Evolutionary conservation across 1,140 invertebrate genomes (phyloP).

Genomic region (Penaeus chinensis): DNA sequence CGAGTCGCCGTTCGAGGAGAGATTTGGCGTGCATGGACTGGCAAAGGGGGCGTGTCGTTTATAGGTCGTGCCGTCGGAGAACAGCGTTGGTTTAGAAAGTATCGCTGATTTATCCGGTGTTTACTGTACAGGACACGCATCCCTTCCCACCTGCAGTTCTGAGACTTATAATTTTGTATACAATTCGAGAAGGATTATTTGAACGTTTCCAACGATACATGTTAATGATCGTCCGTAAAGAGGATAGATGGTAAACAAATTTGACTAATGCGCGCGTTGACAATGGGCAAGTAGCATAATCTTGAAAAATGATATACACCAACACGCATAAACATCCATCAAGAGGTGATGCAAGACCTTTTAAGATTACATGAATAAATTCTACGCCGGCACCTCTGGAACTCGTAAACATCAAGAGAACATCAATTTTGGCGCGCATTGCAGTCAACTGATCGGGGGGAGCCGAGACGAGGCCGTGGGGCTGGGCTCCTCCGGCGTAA

Average conservation of each 20-base stretch:
- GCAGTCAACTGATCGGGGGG: slow-evolving; percentile 30
- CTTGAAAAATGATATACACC: slow-evolving; percentile 7
- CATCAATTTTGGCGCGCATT: slow-evolving; percentile 36
- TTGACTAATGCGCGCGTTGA: no score
- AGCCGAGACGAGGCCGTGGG: not conserved
- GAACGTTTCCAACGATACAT: not conserved
- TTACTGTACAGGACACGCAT: slow-evolving; percentile 5
- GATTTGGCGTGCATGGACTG: not conserved
- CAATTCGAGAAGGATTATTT: slow-evolving; percentile 16
- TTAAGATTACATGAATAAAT: slow-evolving; percentile 29
- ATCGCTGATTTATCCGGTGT: not conserved
- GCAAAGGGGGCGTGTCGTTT: no score
- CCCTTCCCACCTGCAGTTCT: slow-evolving; percentile 30
- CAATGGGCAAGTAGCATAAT: no score
- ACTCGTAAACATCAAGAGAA: slow-evolving; percentile 32
- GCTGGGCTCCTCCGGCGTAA: not conserved
- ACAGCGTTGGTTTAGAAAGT: no score
- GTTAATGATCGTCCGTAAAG: no score
- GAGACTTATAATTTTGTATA: slow-evolving; percentile 30
- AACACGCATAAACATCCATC: not conserved
- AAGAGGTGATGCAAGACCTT: not conserved
- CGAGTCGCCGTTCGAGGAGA: not conserved
- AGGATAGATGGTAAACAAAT: no score
- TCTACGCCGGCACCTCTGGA: slow-evolving; percentile 13
- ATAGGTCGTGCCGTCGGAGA: no score